Evolutionary conservation across 2,888 invertebrate genomes (phyloP).

Genomic region (Drosophila flavopinicola): DNA sequence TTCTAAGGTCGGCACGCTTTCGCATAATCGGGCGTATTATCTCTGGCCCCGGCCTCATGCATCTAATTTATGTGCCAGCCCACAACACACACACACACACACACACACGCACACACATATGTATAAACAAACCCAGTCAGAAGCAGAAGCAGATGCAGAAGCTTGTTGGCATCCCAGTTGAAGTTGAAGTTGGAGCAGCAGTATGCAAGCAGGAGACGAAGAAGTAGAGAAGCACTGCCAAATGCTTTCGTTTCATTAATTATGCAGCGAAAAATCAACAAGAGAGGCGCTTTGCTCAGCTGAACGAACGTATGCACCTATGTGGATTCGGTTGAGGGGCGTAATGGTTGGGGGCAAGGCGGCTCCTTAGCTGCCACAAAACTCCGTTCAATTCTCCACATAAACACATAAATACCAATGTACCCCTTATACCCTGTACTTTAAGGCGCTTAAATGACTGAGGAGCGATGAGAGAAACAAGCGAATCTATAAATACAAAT

Average conservation of each 20-base stretch:
- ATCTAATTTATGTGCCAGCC: conserved; percentile 40
- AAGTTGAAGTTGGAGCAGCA: not conserved
- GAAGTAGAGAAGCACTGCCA: conserved; percentile 3
- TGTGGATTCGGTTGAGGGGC: not conserved
- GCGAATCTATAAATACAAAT: no score
- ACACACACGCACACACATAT: conserved; percentile 10
- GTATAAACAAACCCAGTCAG: conserved; percentile 5
- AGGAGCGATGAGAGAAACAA: not conserved
- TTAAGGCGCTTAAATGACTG: not conserved
- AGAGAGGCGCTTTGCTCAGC: conserved; percentile 8
- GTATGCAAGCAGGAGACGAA: not conserved
- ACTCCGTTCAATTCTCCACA: conserved; percentile 26
- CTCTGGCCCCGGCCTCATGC: conserved; percentile 35
- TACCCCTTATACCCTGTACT: not conserved
- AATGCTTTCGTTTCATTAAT: conserved; percentile 70
- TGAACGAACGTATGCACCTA: conserved; percentile 5
- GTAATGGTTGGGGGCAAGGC: no score
- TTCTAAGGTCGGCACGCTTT: conserved; percentile 44
- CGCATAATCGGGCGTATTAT: conserved; percentile 63
- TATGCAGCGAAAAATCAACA: conserved; percentile 67
- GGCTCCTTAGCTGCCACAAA: not conserved
- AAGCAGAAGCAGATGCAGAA: conserved; percentile 8
- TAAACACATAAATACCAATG: not conserved
- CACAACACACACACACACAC: conserved; percentile 19
- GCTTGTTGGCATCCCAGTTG: not conserved